These are phyloP conservation scores for Salarias fasciatus DNA, from an alignment of 2,797 vertebrate genomes.

Conservation along the genomic window DNA sequence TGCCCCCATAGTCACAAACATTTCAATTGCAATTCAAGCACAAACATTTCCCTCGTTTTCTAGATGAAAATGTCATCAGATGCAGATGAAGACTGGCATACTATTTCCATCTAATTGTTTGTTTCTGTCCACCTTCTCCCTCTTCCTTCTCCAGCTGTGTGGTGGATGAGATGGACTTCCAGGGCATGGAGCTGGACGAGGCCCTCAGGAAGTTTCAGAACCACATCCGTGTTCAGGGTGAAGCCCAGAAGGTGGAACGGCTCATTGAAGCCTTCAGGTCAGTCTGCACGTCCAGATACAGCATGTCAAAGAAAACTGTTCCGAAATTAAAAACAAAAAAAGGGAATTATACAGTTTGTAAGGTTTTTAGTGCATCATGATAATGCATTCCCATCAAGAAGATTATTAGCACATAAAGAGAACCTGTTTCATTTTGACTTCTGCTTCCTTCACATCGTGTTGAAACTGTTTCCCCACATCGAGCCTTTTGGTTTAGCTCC, in stretches of 20 bases:
- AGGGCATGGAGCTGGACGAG: slow-evolving; percentile 96
- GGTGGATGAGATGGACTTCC: slow-evolving; percentile 98
- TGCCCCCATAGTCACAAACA: no score
- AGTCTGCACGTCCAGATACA: not conserved
- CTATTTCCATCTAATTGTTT: not conserved
- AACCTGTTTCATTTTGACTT: slow-evolving; percentile 45
- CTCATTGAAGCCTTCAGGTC: slow-evolving; percentile 98
- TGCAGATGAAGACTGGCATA: no score
- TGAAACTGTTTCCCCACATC: slow-evolving; percentile 36
- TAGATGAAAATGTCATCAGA: no score
- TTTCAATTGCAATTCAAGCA: no score
- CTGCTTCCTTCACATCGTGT: slow-evolving; percentile 25
- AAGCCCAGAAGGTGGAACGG: slow-evolving; percentile 97
- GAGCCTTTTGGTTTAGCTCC: not conserved
- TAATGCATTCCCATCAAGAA: no score
- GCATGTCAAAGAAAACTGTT: not conserved
- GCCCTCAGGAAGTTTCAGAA: slow-evolving; percentile 98
- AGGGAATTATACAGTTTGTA: not conserved
- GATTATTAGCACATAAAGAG: slow-evolving; percentile 11
- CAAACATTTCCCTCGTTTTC: no score
- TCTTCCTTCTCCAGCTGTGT: slow-evolving; percentile 60
- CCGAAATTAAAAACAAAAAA: no score
- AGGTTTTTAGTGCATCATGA: no score
- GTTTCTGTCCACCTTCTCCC: slow-evolving; percentile 12
- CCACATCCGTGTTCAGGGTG: slow-evolving; percentile 97